Percentiles rank a stretch among this genome's conserved stretches.
These are phyloP conservation scores for Platichthys stellatus DNA, from an alignment of 2,113 vertebrate genomes.

Conservation along the genomic window DNA sequence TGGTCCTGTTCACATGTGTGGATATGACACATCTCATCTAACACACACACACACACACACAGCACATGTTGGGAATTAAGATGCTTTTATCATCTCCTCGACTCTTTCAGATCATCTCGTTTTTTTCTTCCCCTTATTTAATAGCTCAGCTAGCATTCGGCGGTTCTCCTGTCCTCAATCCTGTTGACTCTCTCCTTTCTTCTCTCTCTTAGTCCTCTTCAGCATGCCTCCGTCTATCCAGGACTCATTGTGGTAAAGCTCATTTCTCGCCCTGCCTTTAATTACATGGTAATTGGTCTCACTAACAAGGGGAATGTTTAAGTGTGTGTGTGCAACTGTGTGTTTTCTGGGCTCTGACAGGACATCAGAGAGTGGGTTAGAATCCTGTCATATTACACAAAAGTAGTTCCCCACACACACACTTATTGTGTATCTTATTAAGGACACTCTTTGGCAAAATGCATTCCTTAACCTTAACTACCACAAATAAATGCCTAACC, in stretches of 20 bases:
- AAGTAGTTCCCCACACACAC: conserved; percentile 13
- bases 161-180: neutral
- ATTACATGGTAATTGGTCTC: conserved; percentile 73
- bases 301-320: conserved; percentile 54
- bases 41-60: neutral
- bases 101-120: conserved; percentile 29
- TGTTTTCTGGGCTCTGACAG: conserved; percentile 46
- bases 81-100: conserved; percentile 38
- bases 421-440: too few relatives aligned
- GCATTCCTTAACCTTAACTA: too few relatives aligned
- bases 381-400: conserved; percentile 58
- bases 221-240: conserved; percentile 24
- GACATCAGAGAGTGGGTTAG: conserved; percentile 41
- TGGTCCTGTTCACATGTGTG: neutral
- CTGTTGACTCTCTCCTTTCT: neutral
- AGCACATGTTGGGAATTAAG: neutral
- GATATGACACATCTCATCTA: neutral
- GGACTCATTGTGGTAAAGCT: conserved; percentile 45
- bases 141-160: conserved; percentile 12
- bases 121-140: conserved; percentile 36
- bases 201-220: conserved; percentile 18
- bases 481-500: too few relatives aligned
- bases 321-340: conserved; percentile 18
- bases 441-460: too few relatives aligned
- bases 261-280: conserved; percentile 62